A percentile compares a stretch with the other conserved stretches of the same genome.
Evolutionary conservation across 2,888 invertebrate species (phyloP).

Genomic region (Nemapogon koenigi): DNA sequence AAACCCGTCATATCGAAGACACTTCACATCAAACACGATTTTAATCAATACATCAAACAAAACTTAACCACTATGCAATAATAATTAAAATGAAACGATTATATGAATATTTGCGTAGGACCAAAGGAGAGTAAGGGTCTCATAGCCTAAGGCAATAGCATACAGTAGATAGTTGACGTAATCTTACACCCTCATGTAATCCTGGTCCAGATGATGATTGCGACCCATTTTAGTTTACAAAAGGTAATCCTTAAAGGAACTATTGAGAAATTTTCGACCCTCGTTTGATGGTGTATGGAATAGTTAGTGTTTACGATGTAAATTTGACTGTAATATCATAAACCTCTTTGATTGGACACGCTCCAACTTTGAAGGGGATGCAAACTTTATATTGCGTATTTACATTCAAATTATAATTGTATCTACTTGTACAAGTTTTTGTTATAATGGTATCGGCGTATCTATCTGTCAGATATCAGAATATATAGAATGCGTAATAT

Average conservation of each 20-base stretch:
- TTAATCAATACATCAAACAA: constrained; percentile 65
- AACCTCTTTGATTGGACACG: constrained; percentile 57
- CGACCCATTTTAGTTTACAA: constrained; percentile 61
- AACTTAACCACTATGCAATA: constrained; percentile 55
- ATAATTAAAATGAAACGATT: constrained; percentile 64
- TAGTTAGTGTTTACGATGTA: constrained; percentile 60
- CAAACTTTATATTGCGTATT: constrained; percentile 27
- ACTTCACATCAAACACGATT: constrained; percentile 54
- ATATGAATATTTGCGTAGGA: constrained; percentile 61
- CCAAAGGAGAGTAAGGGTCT: constrained; percentile 33
- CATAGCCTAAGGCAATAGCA: constrained; percentile 35
- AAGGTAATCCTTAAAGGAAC: constrained; percentile 61
- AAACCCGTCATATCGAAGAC: constrained; percentile 27
- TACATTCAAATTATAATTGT: too few species aligned
- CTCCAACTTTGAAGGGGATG: constrained; percentile 41
- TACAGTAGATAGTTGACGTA: constrained; percentile 24
- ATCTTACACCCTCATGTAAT: constrained; percentile 45
- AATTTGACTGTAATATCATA: constrained; percentile 59
- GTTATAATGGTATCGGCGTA: too few species aligned
- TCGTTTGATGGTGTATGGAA: constrained; percentile 14
- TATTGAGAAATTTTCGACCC: constrained; percentile 44
- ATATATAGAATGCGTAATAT: too few species aligned
- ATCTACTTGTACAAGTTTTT: too few species aligned
- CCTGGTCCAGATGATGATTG: constrained; percentile 61
- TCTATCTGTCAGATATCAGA: too few species aligned